Conservation (phyloP, 2,113 vertebrate species). For the Chlamydotis undulata region DNA sequence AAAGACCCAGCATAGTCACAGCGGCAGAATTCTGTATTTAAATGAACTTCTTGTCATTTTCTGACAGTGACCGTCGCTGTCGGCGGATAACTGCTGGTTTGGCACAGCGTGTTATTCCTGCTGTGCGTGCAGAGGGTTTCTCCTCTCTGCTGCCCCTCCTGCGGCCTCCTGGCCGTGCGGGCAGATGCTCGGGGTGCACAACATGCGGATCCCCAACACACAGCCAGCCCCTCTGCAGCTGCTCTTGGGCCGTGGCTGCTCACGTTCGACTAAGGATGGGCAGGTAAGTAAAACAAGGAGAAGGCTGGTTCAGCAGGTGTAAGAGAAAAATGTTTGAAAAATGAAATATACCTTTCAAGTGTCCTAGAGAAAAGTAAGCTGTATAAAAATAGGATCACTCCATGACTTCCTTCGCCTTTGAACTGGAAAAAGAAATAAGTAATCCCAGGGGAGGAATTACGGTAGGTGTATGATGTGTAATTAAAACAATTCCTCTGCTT, state of each 20-base stretch:
- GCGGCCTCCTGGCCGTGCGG: neutral
- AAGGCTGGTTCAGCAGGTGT: neutral
- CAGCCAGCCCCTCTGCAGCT: neutral
- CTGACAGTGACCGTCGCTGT: neutral
- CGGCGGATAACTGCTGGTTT: neutral
- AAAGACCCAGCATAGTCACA: neutral
- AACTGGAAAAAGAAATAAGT: slow-evolving; percentile 74
- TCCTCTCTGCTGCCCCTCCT: neutral
- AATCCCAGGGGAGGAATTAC: neutral
- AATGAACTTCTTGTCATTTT: neutral
- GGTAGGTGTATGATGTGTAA: neutral
- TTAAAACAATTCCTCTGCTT: neutral
- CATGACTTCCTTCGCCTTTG: slow-evolving; percentile 78
- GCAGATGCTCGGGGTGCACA: accelerated
- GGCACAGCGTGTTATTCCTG: accelerated
- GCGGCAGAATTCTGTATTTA: neutral
- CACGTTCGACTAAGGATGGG: accelerated
- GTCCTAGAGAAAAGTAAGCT: slow-evolving; percentile 88
- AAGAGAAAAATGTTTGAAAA: neutral
- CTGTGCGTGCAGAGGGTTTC: neutral
- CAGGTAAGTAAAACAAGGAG: neutral
- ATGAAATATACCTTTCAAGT: slow-evolving; percentile 76
- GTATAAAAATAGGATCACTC: slow-evolving; percentile 88
- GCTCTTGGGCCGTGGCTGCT: neutral
- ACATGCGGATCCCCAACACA: accelerated